Percentiles rank a stretch among this genome's conserved stretches.
Evolutionary conservation across 2,888 invertebrate species (phyloP).

Genomic region (Hypena proboscidalis): DNA sequence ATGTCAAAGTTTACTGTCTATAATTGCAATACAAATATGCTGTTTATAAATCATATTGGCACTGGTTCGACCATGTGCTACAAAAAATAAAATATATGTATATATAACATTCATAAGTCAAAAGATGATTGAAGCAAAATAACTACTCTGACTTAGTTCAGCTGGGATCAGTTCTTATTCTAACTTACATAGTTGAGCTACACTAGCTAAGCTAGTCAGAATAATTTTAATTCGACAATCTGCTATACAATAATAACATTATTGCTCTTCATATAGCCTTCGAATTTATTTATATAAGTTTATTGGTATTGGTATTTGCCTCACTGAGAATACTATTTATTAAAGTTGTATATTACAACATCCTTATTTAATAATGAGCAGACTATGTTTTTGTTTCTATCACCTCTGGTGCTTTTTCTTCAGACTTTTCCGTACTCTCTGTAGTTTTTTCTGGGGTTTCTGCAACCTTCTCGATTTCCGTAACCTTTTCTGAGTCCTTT

Average conservation of each 20-base stretch:
- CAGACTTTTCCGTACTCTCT: constrained; percentile 9
- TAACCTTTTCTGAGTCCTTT: background rate
- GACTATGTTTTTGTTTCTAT: constrained; percentile 21
- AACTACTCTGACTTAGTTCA: too few relatives aligned
- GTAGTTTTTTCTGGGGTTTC: constrained; percentile 4
- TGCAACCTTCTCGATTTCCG: constrained; percentile 10
- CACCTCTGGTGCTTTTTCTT: constrained; percentile 7
- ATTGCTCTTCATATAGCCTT: too few relatives aligned
- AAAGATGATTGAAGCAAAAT: too few relatives aligned
- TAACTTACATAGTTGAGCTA: too few relatives aligned
- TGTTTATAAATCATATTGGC: constrained; percentile 19
- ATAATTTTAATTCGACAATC: too few relatives aligned
- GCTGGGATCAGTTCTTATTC: too few relatives aligned
- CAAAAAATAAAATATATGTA: constrained; percentile 18
- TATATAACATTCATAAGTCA: constrained; percentile 20
- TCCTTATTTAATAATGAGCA: constrained; percentile 18
- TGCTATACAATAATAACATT: too few relatives aligned
- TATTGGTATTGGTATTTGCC: constrained; percentile 11
- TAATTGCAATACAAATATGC: too few relatives aligned
- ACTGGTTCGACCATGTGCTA: constrained; percentile 24
- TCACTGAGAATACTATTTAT: constrained; percentile 15
- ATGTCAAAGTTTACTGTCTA: too few relatives aligned
- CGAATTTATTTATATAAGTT: constrained; percentile 25
- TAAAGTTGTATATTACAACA: constrained; percentile 27
- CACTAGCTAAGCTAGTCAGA: too few relatives aligned